Evolutionary conservation across 1,140 invertebrate genomes (phyloP), one percentile per base, ranked within the genome.

Genomic region (Drosophila sulfurigaster): DNA sequence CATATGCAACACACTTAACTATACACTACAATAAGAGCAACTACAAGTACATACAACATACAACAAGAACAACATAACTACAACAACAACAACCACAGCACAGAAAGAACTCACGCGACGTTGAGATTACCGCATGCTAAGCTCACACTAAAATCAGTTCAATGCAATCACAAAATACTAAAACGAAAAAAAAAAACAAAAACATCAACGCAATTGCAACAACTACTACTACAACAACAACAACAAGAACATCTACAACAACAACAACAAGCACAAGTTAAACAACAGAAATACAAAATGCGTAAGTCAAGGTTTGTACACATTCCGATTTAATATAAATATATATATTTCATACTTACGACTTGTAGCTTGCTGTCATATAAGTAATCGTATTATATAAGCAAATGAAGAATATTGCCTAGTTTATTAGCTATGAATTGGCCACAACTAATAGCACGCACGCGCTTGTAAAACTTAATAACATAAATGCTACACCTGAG

Each of bases 251-350:
- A 48, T 79, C 56, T 43, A 62, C 57, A 68, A 79, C 73, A 80
- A 80, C 66, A 74, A 89, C 81, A 83, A 88, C 65, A 69, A 72
- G 73, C 73, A 75, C 73, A 70, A 52, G 52, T 65, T 74, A 60
- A 69, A 86, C 56, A 73, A 67, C 70, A 68, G 43, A 35, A 16
- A 60, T 75, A 89, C 78, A 87, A 89, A 25, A 78, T 80, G 63
- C 85, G 83, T 88, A 88, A 91, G 88, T 91, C 82, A 90, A 91
- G 88, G 88, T 91, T 91, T 91, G 88, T 91, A 91, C 86, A 89
- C 83, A 66, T 78, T 80, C 75, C 45, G 20, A 56, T 86, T 48
- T 68, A 66, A 65, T 56, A 38, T 58, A 79, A 65, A 64, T 25
- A 25, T 25, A 25, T 25, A 60, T 25, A 67, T 56, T 57, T 35